Percentiles rank a stretch among this genome's conserved stretches.
phyloP scores from a whole-genome alignment of 2,888 invertebrate genomes.

The Graphium colonna region DNA sequence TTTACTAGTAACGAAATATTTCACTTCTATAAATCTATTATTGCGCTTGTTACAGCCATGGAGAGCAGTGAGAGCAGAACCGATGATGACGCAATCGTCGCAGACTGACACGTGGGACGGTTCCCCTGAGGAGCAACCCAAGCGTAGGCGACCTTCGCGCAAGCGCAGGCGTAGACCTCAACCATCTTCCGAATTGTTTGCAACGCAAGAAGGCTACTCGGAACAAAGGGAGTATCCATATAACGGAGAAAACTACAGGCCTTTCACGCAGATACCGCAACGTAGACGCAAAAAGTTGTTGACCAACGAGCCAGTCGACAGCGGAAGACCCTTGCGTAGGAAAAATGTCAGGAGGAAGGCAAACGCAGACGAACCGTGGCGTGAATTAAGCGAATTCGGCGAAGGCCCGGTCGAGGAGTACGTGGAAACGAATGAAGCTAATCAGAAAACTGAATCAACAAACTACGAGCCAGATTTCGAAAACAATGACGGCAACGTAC shows the following conservation, averaged over 20 bases:
- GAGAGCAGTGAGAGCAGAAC: slow-evolving; percentile 64
- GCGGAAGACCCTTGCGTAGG: slow-evolving; percentile 49
- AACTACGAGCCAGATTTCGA: slow-evolving; percentile 20
- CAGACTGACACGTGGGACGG: slow-evolving; percentile 53
- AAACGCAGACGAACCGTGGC: slow-evolving; percentile 43
- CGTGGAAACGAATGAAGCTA: slow-evolving; percentile 26
- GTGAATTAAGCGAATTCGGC: slow-evolving; percentile 48
- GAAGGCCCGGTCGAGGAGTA: slow-evolving; percentile 31
- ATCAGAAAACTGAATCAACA: slow-evolving; percentile 18
- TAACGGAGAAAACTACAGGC: slow-evolving; percentile 39
- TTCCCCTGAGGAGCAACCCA: slow-evolving; percentile 51
- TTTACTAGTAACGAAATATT: too few species aligned
- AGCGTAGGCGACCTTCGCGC: slow-evolving; percentile 69
- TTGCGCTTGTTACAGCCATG: slow-evolving; percentile 81
- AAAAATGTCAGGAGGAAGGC: slow-evolving; percentile 51
- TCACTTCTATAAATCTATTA: too few species aligned
- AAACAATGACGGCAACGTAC: slow-evolving; percentile 17
- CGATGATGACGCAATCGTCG: slow-evolving; percentile 40
- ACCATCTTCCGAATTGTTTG: slow-evolving; percentile 33
- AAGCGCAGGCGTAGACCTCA: slow-evolving; percentile 83
- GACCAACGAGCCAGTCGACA: slow-evolving; percentile 56
- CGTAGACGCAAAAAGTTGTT: slow-evolving; percentile 60
- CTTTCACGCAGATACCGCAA: slow-evolving; percentile 44
- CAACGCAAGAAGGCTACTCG: slow-evolving; percentile 41
- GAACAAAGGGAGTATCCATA: slow-evolving; percentile 37